These are phyloP conservation scores for Hydrolagus colliei DNA, from an alignment of 2,797 vertebrate genomes.

Conservation along the genomic window DNA sequence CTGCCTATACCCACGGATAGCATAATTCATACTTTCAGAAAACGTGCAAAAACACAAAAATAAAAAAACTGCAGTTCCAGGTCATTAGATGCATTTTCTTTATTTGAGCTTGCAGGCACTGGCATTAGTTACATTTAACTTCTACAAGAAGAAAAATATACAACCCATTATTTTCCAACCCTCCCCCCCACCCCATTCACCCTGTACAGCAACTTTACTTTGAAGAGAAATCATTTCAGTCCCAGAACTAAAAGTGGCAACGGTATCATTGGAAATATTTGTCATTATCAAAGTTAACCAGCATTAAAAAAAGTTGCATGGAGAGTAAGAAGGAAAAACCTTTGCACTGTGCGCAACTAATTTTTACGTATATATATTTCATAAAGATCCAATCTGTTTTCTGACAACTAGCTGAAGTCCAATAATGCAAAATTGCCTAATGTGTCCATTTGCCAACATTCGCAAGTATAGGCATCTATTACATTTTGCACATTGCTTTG, in stretches of 20 bases:
- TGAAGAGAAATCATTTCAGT: conserved; percentile 18
- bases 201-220: conserved; percentile 32
- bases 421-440: conserved; percentile 20
- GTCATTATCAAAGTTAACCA: conserved; percentile 14
- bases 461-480: conserved; percentile 12
- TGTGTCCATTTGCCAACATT: conserved; percentile 21
- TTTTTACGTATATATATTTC: neutral
- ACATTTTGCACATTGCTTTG: conserved; percentile 28
- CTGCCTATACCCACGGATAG: neutral
- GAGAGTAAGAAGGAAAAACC: conserved; percentile 5
- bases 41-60: conserved; percentile 44
- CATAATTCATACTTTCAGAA: conserved; percentile 29
- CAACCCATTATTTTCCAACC: conserved; percentile 39
- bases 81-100: conserved; percentile 42
- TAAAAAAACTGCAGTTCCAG: conserved; percentile 39
- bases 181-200: conserved; percentile 34
- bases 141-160: conserved; percentile 41
- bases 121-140: conserved; percentile 41
- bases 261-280: conserved; percentile 13
- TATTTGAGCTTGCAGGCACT: conserved; percentile 45
- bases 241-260: conserved; percentile 30
- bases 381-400: neutral
- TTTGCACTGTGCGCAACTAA: conserved; percentile 1
- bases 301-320: conserved; percentile 20
- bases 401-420: conserved; percentile 10